Percentiles rank a stretch among this genome's conserved stretches.
phyloP scores from a whole-genome alignment of 2,113 vertebrate genomes.

The Campylomormyrus numenius region DNA sequence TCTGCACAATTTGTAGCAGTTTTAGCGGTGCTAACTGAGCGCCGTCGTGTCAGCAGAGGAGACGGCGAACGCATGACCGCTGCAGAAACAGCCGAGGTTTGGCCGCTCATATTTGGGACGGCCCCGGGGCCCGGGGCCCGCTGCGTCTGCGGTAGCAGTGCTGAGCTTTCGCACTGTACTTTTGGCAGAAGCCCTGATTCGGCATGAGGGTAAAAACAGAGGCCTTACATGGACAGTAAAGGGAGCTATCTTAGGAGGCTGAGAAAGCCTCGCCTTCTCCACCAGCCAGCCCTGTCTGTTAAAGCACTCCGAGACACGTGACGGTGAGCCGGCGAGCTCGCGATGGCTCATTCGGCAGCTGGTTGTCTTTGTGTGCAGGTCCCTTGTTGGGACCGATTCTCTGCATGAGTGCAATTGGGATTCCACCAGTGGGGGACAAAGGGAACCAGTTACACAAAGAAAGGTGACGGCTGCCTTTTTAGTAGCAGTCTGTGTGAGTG shows the following conservation, averaged over 20 bases:
- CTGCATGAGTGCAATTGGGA: no score
- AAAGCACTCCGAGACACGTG: neutral
- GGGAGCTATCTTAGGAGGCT: neutral
- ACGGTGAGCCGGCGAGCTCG: neutral
- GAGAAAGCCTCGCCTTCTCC: neutral
- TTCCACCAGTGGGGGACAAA: neutral
- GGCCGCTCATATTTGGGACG: neutral
- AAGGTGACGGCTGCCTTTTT: neutral
- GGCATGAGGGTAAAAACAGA: constrained; percentile 15
- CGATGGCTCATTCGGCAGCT: neutral
- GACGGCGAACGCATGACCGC: neutral
- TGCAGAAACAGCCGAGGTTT: neutral
- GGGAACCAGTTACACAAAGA: neutral
- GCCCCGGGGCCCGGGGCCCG: neutral
- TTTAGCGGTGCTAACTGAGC: neutral
- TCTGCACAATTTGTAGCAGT: neutral
- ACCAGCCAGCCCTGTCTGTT: neutral
- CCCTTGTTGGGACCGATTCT: neutral
- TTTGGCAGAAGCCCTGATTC: constrained; percentile 16
- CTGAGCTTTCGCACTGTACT: neutral
- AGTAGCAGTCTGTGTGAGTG: constrained; percentile 1
- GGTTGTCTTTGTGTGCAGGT: neutral
- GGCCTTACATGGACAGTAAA: neutral
- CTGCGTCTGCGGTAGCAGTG: neutral
- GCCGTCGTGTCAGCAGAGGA: neutral